Percentiles rank a stretch among this genome's conserved stretches.
phyloP scores from a whole-genome alignment of 2,888 invertebrate species.

The Dasypogon diadema region DNA sequence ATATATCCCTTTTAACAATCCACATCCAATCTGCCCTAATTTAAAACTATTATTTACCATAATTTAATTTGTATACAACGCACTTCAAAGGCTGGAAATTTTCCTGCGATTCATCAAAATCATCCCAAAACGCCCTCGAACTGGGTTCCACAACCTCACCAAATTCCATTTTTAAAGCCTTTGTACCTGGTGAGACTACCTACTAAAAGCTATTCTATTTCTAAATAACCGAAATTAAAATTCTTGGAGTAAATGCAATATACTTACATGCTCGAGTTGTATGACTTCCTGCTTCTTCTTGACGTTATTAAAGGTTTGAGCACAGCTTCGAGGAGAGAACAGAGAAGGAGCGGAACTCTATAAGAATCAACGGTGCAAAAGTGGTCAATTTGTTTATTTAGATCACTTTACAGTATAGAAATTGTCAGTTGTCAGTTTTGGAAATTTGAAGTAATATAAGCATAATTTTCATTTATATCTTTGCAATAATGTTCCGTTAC shows the following conservation, averaged over 20 bases:
- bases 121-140: slow-evolving; percentile 68
- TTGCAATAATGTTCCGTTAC: no score
- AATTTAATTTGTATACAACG: not conserved
- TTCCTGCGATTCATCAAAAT: slow-evolving; percentile 63
- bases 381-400: no score
- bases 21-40: slow-evolving; percentile 52
- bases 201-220: slow-evolving; percentile 58
- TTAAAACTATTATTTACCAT: not conserved
- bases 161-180: slow-evolving; percentile 62
- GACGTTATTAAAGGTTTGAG: no score
- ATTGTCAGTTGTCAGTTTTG: no score
- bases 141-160: slow-evolving; percentile 66
- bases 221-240: not conserved
- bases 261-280: not conserved
- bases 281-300: not conserved
- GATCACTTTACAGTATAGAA: no score
- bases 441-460: no score
- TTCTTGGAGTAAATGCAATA: not conserved
- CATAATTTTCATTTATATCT: no score
- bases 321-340: no score
- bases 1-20: slow-evolving; percentile 24
- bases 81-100: slow-evolving; percentile 56
- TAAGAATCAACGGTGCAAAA: no score
- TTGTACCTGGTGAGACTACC: no score
- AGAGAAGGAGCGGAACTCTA: no score